A percentile compares a stretch with the other conserved stretches of the same genome.
phyloP scores from a whole-genome alignment of 1,140 invertebrate genomes.

The Mamestra configurata region DNA sequence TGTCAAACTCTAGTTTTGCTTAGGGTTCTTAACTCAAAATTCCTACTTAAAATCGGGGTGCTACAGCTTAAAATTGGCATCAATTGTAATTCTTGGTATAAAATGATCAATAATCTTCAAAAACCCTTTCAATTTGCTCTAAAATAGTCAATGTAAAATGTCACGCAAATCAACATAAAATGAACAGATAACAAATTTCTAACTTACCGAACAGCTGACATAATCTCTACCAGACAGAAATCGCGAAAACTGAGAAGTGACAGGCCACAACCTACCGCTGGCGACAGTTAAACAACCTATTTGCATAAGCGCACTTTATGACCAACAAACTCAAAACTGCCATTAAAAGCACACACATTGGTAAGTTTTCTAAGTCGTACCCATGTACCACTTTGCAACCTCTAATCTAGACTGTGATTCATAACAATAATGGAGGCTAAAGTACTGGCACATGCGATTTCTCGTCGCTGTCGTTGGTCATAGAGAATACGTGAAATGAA shows the following conservation, averaged over 20 bases:
- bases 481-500: conserved; percentile 43
- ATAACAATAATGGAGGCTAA: conserved; percentile 30
- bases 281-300: neutral
- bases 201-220: neutral
- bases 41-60: no score
- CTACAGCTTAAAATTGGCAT: no score
- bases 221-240: neutral
- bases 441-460: conserved; percentile 14
- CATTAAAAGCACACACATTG: conserved; percentile 14
- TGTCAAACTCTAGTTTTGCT: no score
- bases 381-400: neutral
- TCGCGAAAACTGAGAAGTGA: neutral
- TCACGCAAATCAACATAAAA: neutral
- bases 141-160: neutral
- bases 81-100: no score
- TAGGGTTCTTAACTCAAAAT: no score
- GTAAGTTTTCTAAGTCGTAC: neutral
- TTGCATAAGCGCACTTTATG: conserved; percentile 18
- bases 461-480: conserved; percentile 23
- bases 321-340: conserved; percentile 25
- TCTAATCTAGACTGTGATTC: conserved; percentile 20
- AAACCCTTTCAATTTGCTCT: no score
- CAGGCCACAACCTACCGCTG: neutral
- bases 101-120: no score
- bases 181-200: neutral